Evolutionary conservation across 2,888 invertebrate genomes (phyloP), one percentile per base, ranked within the genome.

Genomic region (Pteria penguin): DNA sequence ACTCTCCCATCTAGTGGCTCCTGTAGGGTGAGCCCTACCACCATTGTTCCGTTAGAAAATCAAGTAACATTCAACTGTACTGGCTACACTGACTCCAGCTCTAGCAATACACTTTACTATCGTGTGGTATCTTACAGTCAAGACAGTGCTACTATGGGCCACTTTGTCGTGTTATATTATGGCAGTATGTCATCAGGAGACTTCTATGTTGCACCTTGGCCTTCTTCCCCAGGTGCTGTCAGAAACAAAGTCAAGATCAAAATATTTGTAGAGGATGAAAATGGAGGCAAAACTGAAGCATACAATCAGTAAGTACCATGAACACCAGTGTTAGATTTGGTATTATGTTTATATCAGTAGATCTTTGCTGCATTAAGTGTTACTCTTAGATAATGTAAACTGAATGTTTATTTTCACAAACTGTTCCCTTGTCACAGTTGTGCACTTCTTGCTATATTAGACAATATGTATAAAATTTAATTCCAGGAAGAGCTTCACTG

Each of bases 191-290:
- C 76, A 4, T 76, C 68, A 1, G 82, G 66, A 29, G 22, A 75
- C 11, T 69, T 87, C 18, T 86, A 82, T 67, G 54, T 88, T 18
- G 81, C 84, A 4, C 82, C 88, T 2, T 82, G 70, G 63, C 77
- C 84, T 4, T 8, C 45, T 14, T 45, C 45, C 18, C 8, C 45
- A 45, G 84, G 80, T 4, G 66, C 78, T 1, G 57, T 52, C 22
- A 55, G 62, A 22, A 78, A 63, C 22, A 62, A 77, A 26, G 82
- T 84, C 18, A 65, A 63, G 0, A 61, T 88, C 22, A 72, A 71
- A 27, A 82, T 87, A 11, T 79, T 73, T 63, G 85, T 87, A 4
- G 62, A 80, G 26, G 87, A 88, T 79, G 82, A 83, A 22, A 63
- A 71, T 71, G 86, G 83, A n/a, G 82, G 84, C 8, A 65, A 36